Evolutionary conservation across 1,140 invertebrate genomes (phyloP).

Genomic region (Bombyx mori): ASM3026992v2 NC_085117.1:1132001-1132500

Average conservation of each 20-base stretch:
- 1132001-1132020: background rate
- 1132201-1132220: conserved; percentile 4
- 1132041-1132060: conserved; percentile 2
- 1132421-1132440: background rate
- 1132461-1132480: background rate
- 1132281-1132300: conserved; percentile 4
- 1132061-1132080: conserved; percentile 5
- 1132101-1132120: too few species aligned
- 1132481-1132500: background rate
- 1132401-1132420: conserved; percentile 2
- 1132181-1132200: conserved; percentile 4
- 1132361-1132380: too few species aligned
- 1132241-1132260: conserved; percentile 3
- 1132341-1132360: too few species aligned
- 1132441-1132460: background rate
- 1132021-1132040: conserved; percentile 3
- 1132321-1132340: too few species aligned
- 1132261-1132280: too few species aligned
- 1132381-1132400: background rate
- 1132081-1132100: too few species aligned
- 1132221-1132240: background rate
- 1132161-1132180: conserved; percentile 5
- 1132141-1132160: background rate
- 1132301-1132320: conserved; percentile 5
- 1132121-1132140: too few species aligned